Evolutionary conservation across 2,113 vertebrate genomes (phyloP), one percentile per base, ranked within the genome.

Genomic region (Catharus fuscescens): DNA sequence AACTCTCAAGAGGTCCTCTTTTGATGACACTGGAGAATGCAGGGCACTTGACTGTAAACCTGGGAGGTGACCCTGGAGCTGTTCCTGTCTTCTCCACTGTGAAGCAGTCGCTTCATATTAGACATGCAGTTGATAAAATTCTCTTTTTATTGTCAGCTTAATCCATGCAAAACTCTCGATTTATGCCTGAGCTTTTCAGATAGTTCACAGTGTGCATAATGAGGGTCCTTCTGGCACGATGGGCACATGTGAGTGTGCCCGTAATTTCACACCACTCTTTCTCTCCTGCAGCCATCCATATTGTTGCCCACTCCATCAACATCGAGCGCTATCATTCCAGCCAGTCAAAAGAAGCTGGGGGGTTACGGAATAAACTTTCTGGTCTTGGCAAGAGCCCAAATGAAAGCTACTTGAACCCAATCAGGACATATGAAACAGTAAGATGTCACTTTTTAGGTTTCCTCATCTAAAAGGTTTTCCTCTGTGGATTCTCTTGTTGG

Each of bases 391-490:
- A 93, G 31, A 38, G 74, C 28, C 91, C 96, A 19, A 97, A 98
- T 80, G 98, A 98, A 94, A 98, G 95, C 93, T 98, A 98, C 96
- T 95, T 98, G 95, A 98, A 98, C 92, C 98, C 98, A 60, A 96
- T 98, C 88, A 97, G 98, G 88, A 98, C 96, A 77, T 95, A 96
- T 60, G 94, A 97, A 80, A 94, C 89, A 0, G 98, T 98, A 97
- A 98, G 98, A 89, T 87, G 81, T 36, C 76, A 69, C 40, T 79
- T 76, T 82, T 60, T 57, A 17, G 26, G 57, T 89, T 96, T 93
- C 45, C 42, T 95, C 53, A 64, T 82, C 72, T 87, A 69, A 89
- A 91, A 95, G 85, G 34, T 34, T 74, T 71, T 93, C 90, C 67
- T 86, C 83, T 78, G 78, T 77, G 62, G 13, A 79, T 86, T 82